These are phyloP conservation scores for Eutrigla gurnardus DNA, from an alignment of 2,797 vertebrate species.

Conservation along the genomic window DNA sequence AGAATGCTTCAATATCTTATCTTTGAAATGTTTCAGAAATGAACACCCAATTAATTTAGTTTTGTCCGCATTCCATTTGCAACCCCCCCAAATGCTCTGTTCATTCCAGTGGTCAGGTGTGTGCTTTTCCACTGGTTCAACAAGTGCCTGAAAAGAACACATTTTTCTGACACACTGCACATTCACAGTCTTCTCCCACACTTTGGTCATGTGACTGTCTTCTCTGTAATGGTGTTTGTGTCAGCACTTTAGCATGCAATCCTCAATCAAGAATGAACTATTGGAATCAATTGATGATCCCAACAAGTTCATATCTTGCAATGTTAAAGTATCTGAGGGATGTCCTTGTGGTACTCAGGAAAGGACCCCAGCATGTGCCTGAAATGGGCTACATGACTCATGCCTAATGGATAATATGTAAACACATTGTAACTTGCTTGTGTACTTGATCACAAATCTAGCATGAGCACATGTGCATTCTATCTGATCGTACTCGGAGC, in stretches of 20 bases:
- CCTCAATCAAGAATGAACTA: not conserved
- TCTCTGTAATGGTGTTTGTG: slow-evolving; percentile 10
- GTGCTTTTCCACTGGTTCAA: slow-evolving; percentile 9
- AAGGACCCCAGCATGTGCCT: not conserved
- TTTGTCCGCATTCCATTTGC: slow-evolving; percentile 11
- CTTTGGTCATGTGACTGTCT: slow-evolving; percentile 11
- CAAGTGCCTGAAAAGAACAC: slow-evolving; percentile 1
- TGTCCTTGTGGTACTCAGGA: not conserved
- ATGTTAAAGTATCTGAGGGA: not conserved
- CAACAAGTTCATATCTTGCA: not conserved
- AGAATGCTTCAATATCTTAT: not conserved
- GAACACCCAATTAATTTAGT: not conserved
- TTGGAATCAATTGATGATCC: not conserved
- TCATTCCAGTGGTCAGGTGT: slow-evolving; percentile 9
- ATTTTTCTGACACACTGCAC: slow-evolving; percentile 5
- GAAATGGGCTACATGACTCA: slow-evolving; percentile 31
- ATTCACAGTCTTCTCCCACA: not conserved
- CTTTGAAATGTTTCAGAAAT: slow-evolving; percentile 10
- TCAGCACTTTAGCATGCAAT: not conserved
- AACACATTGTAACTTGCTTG: slow-evolving; percentile 39
- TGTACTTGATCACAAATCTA: slow-evolving; percentile 35
- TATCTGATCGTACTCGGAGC: slow-evolving; percentile 60
- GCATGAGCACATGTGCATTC: slow-evolving; percentile 11
- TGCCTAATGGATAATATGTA: slow-evolving; percentile 34
- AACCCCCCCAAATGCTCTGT: not conserved